Base-by-base conservation (phyloP, 2,113 vertebrate species). In the Cyanoramphus novaezelandiae region DNA sequence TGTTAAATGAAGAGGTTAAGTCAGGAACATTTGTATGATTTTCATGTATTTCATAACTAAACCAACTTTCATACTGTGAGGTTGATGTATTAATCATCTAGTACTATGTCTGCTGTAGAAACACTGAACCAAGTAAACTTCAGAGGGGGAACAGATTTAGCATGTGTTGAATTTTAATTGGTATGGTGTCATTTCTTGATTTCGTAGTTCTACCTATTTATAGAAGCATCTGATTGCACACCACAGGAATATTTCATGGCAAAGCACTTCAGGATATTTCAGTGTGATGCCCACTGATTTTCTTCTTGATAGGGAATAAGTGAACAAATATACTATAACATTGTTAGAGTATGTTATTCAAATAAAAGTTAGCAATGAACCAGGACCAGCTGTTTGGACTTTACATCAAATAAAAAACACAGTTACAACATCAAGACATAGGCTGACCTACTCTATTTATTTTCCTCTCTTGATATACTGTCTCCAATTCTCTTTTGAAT, bases 31-130 rank as follows among this genome's bases (percentile, higher is more conserved):
- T 80, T 86, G 77, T 84, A 37, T 70, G 69, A 52, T 95, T 91
- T 93, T 95, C 59, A 87, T 84, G 65, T 81, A 84, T 88, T 97
- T 92, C 90, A 80, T 91, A 96, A 77, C 84, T 89, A 86, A 86
- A 92, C 31, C 31, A 35, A 63, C 11, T 93, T 43, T 62, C 46
- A 72, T 77, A 88, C 24, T 91, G 33, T 24, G 17, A 82, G 10
- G 27, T 39, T 86, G 77, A 31, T 92, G 25, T 39, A 95, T 89
- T 93, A 94, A 95, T 90, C 95, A 84, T 93, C 87, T 46, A 37
- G 37, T 82, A n/a, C 49, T 94, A 80, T 1, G 70, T 94, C 71
- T 90, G 37, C 59, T 84, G 92, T 81, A 90, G 77, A 81, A 92
- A 92, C n/a, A 71, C 60, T 60, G 53, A 91, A 84, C 68, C 28